phyloP scores from a whole-genome alignment of 2,113 vertebrate species.

The Antennarius striatus region DNA sequence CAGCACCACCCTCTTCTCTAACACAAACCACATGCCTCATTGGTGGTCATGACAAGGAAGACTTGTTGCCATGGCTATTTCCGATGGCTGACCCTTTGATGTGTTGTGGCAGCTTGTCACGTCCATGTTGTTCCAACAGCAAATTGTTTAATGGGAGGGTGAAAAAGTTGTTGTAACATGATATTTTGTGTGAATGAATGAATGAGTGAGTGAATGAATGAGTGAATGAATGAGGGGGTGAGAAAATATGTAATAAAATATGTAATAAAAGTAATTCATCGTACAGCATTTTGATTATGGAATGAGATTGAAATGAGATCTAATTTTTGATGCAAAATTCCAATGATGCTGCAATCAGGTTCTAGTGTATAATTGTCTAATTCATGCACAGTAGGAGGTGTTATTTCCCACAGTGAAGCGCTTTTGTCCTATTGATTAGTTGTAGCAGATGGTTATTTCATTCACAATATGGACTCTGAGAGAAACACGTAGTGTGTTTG shows the following conservation, averaged over 20 bases:
- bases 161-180: too few species aligned
- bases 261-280: not conserved
- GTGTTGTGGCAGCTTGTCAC: conserved; percentile 27
- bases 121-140: not conserved
- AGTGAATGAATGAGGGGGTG: not conserved
- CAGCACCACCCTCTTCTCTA: too few species aligned
- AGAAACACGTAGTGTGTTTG: too few species aligned
- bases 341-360: not conserved
- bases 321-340: not conserved
- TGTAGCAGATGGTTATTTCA: conserved; percentile 30
- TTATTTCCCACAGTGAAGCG: not conserved
- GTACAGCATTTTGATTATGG: not conserved
- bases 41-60: conserved; percentile 27
- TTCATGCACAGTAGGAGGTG: conserved; percentile 7
- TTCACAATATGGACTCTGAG: not conserved
- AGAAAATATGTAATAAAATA: not conserved
- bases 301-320: not conserved
- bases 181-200: too few species aligned
- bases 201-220: conserved; percentile 4
- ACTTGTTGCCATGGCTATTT: conserved; percentile 60
- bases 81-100: conserved; percentile 49
- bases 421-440: conserved; percentile 16
- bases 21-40: conserved; percentile 9
- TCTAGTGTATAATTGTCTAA: too few species aligned
- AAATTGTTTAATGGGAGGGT: too few species aligned